A percentile compares a stretch with the other conserved stretches of the same genome.
These are phyloP conservation scores for Melanogrammus aeglefinus DNA, from an alignment of 2,797 vertebrate genomes.

Conservation along the genomic window DNA sequence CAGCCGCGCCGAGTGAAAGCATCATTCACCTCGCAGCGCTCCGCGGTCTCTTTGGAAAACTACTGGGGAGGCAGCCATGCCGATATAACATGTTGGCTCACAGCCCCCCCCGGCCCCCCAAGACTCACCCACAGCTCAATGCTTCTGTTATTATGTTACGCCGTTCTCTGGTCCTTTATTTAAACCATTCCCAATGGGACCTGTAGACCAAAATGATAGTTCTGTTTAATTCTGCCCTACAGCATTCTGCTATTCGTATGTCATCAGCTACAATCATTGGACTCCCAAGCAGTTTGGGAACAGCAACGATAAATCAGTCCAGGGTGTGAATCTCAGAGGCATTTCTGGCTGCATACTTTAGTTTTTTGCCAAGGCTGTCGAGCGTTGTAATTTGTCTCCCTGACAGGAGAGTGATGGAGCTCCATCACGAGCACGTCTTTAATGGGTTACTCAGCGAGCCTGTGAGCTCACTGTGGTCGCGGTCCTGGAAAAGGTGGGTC, in stretches of 20 bases:
- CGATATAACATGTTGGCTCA: conserved; percentile 40
- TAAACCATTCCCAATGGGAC: not conserved
- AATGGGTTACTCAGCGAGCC: conserved; percentile 52
- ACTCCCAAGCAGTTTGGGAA: not conserved
- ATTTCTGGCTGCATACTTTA: conserved; percentile 22
- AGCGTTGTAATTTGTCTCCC: conserved; percentile 48
- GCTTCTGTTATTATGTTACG: not conserved
- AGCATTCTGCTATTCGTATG: not conserved
- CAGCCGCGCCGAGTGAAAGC: conserved; percentile 60
- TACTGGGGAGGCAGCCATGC: conserved; percentile 42
- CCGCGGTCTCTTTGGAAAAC: conserved; percentile 65
- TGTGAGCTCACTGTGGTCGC: conserved; percentile 36
- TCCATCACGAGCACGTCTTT: conserved; percentile 46
- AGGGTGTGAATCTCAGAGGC: not conserved
- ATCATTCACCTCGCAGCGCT: conserved; percentile 58
- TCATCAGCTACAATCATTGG: not conserved
- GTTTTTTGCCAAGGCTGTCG: conserved; percentile 51
- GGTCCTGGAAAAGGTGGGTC: conserved; percentile 30
- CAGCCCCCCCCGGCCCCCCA: not conserved
- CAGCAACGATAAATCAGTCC: conserved; percentile 18
- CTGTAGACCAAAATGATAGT: not conserved
- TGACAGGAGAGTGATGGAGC: conserved; percentile 43
- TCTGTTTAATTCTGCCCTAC: not conserved
- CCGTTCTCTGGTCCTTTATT: not conserved
- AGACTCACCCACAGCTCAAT: not conserved